Base-by-base conservation (phyloP, 2,888 invertebrate genomes). In the Chesias legatella region DNA sequence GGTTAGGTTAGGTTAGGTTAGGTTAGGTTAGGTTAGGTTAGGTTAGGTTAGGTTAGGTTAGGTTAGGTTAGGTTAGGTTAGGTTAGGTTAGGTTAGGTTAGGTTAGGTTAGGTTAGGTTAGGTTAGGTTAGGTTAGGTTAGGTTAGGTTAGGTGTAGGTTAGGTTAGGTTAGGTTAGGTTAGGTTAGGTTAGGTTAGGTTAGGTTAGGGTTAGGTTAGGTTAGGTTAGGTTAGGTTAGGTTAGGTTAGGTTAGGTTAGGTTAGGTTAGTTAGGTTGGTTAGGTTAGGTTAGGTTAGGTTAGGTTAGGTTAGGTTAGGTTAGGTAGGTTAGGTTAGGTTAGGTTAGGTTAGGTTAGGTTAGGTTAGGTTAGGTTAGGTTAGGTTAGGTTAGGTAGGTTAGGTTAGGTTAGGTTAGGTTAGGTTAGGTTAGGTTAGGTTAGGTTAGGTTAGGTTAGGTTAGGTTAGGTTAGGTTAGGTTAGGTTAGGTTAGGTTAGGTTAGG, bases 41-140 rank as follows among this genome's bases (percentile, higher is more conserved):
- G 38, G 32, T 38, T 32, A 27, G 38, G 32, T 38, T 32, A 32
- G 38, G 38, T 38, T 38, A 32, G 38, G 38, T 38, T 38, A 32
- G 38, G 38, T 38, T 38, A 32, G 38, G 33, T 33, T 33, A 33
- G 33, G 33, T 33, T 33, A 33, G 33, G 33, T 33, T 33, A 33
- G 32, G 33, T 33, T 38, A 37, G 43, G 37, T 43, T 43, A 35
- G 35, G 33, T 33, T 33, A 33, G 33, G 33, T 33, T 33, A 33
- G 33, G 33, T 33, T 33, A 33, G 33, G 33, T 33, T 33, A 33
- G 33, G 33, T 33, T 33, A 33, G 33, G 33, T 33, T 33, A 33
- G 33, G 33, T 33, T 33, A 33, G 33, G 33, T 33, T 33, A 25
- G 33, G 33, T 33, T 33, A 33, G 33, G 33, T 33, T 33, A 33